Evolutionary conservation across 2,888 invertebrate genomes (phyloP).

Genomic region (Homarus gammarus): DNA sequence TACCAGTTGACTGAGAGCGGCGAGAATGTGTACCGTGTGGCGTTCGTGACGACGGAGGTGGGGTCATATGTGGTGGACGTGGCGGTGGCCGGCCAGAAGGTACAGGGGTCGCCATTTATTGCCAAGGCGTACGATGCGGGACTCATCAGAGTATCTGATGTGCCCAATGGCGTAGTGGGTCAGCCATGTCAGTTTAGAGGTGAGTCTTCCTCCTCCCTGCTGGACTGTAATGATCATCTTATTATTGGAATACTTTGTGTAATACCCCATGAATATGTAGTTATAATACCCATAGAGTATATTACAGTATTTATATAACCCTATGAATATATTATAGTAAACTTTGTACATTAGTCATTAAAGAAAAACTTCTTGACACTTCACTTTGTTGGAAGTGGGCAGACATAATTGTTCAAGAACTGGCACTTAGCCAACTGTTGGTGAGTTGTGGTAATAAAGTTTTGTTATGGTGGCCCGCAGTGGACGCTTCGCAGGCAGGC

Average conservation of each 20-base stretch:
- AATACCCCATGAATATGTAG: no score
- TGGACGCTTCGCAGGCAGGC: slow-evolving; percentile 98
- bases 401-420: no score
- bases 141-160: slow-evolving; percentile 95
- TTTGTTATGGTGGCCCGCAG: slow-evolving; percentile 83
- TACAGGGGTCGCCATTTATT: slow-evolving; percentile 92
- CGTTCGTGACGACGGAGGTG: slow-evolving; percentile 95
- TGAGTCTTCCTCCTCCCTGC: slow-evolving; percentile 79
- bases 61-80: slow-evolving; percentile 97
- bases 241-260: no score
- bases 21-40: slow-evolving; percentile 89
- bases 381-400: no score
- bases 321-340: no score
- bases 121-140: slow-evolving; percentile 97
- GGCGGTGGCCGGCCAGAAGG: slow-evolving; percentile 91
- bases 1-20: slow-evolving; percentile 91
- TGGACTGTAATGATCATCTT: no score
- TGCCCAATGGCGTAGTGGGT: slow-evolving; percentile 95
- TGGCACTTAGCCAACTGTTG: no score
- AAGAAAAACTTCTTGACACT: no score
- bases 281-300: no score
- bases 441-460: no score
- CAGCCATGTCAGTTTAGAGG: slow-evolving; percentile 98
- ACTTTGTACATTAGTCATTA: no score
- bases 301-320: no score